These are phyloP conservation scores for Eupithecia abbreviata DNA, from an alignment of 2,888 invertebrate genomes.

Conservation along the genomic window DNA sequence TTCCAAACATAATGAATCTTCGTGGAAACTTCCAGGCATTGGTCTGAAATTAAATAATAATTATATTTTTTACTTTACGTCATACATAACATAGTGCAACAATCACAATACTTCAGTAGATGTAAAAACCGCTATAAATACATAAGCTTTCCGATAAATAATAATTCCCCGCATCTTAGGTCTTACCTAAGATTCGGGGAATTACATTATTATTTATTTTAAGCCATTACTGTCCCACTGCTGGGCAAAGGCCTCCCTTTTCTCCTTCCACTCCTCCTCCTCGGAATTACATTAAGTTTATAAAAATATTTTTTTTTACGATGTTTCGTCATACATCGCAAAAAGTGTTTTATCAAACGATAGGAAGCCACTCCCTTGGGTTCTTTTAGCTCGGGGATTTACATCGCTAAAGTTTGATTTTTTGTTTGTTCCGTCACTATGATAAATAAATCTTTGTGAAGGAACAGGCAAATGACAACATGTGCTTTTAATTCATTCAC, in stretches of 20 bases:
- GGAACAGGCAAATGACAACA: not conserved
- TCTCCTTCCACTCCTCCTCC: too few species aligned
- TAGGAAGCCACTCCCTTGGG: not conserved
- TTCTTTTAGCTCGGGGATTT: conserved; percentile 5
- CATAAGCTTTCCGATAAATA: not conserved
- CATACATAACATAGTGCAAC: not conserved
- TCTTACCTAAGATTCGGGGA: not conserved
- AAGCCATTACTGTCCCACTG: too few species aligned
- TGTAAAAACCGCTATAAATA: not conserved
- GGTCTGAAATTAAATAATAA: conserved; percentile 83
- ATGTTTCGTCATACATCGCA: not conserved
- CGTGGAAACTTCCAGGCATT: conserved; percentile 87
- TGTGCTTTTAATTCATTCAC: not conserved
- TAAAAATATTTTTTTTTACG: not conserved
- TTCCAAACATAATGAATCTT: conserved; percentile 91
- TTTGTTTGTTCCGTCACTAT: not conserved
- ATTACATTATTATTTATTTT: too few species aligned
- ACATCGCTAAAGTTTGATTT: not conserved
- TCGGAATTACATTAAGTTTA: not conserved
- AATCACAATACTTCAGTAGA: not conserved
- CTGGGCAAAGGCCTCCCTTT: too few species aligned
- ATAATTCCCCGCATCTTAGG: too few species aligned
- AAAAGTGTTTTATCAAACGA: not conserved
- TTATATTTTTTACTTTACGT: conserved; percentile 1
- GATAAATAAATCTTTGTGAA: not conserved